Base-by-base conservation (phyloP, 2,797 vertebrate species). In the Chaetodon trifasciatus region DNA sequence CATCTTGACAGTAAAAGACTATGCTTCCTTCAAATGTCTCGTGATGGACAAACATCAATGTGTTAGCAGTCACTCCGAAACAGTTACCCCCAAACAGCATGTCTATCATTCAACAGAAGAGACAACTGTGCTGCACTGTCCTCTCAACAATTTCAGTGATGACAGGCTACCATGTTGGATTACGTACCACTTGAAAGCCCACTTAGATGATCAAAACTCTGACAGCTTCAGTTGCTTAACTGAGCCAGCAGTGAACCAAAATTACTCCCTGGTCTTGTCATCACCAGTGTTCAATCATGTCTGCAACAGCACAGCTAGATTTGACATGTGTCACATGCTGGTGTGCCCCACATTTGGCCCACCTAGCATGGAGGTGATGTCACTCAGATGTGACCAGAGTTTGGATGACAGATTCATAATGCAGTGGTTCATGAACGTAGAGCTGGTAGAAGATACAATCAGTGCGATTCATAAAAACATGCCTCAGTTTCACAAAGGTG, bases 301-400 rank as follows among this genome's bases (percentile, higher is more conserved):
- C 6, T 42, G 28, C 17, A 35, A 28, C 16, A 21, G 8, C 8
- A 11, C 10, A 3, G 15, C n/a, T 39, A 40, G 12, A 23, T n/a
- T 60, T 15, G 23, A 61, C 21, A 60, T 6, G 1, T 60, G 3
- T 40, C n/a, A 40, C 21, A 35, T 9, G 32, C 1, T 57, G 32
- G 24, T 35, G 55, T 57, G 55, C 16, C 55, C 55, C 55, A 57
- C 16, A 35, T 57, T 57, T 57, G 50, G n/a, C 50, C 50, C 50
- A 24, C n/a, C 24, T 56, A n/a, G 1, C 8, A 32, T 32, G 28
- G 28, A 46, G 44, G 13, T 46, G 6, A 49, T 17, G 47, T 21
- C 47, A 49, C 47, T 49, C 19, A 19, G 7, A 49, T 19, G 47
- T 17, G 1, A 8, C 47, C 7, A 9, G 17, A 47, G 39, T 40